Conservation (phyloP, 2,113 vertebrate genomes). For the Pteruthius melanotis region DNA sequence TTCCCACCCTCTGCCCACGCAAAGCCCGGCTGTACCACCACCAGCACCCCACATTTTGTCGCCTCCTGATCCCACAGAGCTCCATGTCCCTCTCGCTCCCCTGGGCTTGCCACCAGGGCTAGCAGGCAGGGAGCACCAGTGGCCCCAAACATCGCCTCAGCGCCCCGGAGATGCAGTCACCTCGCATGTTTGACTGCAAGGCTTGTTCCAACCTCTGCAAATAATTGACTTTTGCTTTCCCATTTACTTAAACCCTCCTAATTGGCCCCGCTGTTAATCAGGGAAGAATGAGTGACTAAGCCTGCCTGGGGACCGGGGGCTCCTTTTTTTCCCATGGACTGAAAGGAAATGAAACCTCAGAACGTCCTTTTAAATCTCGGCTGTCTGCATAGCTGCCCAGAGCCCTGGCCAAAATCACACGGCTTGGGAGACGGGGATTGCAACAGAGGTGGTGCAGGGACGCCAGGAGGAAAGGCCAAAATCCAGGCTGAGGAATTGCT, state of each 20-base stretch:
- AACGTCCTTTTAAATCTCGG: constrained; percentile 10
- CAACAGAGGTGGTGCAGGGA: neutral
- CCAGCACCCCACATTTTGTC: neutral
- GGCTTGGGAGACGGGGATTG: neutral
- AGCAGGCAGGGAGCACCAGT: neutral
- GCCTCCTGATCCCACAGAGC: accelerated
- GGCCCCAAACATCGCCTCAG: neutral
- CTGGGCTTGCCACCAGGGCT: neutral
- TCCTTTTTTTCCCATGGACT: constrained; percentile 37
- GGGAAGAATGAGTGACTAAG: constrained; percentile 49
- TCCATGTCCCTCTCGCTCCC: accelerated
- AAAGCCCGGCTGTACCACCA: accelerated
- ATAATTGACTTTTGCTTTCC: constrained; percentile 32
- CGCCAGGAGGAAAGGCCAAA: neutral
- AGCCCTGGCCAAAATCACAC: neutral
- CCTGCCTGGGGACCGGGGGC: neutral
- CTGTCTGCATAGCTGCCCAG: neutral
- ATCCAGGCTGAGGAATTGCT: neutral
- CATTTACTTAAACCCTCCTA: neutral
- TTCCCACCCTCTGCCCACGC: neutral
- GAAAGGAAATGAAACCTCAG: constrained; percentile 50
- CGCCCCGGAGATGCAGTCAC: neutral
- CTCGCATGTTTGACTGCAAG: neutral
- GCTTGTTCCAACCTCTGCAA: neutral
- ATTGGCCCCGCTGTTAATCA: constrained; percentile 14